Base-by-base conservation (phyloP, 2,113 vertebrate genomes). In the Nannospalax galili region DNA sequence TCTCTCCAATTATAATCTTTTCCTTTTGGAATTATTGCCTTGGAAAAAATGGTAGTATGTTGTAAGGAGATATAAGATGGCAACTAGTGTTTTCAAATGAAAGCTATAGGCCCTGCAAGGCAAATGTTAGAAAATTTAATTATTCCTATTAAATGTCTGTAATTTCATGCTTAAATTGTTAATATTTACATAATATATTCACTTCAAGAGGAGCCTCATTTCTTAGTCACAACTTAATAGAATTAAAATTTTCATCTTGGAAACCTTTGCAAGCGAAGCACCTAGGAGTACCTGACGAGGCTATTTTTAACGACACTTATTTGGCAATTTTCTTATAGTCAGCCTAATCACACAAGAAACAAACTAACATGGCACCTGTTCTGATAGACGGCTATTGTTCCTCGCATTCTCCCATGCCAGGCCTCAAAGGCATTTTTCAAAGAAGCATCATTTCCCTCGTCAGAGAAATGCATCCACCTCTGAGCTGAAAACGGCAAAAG, bases 151-250 rank as follows among this genome's bases (percentile, higher is more conserved):
- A 97, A 93, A 96, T 97, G 98, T 96, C 95, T 97, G 91, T 97
- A 97, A 98, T 98, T 98, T 97, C 97, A 94, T 97, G 91, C 98
- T 97, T 98, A 98, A 96, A 97, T 98, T 45, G 84, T 98, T 98
- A 98, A 35, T 97, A 98, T 98, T 98, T 98, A 97, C 98, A 99
- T 99, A 98, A 99, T 98, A 97, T 98, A 98, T 98, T 98, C 98
- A 97, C 96, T 97, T 94, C 90, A 98, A 98, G 97, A 97, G 93
- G 94, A 97, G 92, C 88, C 97, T 98, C 97, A 98, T 98, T 98
- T 98, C 98, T 98, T 98, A 98, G 98, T 98, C 98, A 97, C 97
- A 98, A 98, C 97, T 98, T 99, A 99, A 98, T 98, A 98, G 91
- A 98, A 98, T 99, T 99, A 99, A 98, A 98, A 98, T 96, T 96